Base-by-base conservation (phyloP, 1,140 invertebrate species). In the Latrodectus geometricus region DNA sequence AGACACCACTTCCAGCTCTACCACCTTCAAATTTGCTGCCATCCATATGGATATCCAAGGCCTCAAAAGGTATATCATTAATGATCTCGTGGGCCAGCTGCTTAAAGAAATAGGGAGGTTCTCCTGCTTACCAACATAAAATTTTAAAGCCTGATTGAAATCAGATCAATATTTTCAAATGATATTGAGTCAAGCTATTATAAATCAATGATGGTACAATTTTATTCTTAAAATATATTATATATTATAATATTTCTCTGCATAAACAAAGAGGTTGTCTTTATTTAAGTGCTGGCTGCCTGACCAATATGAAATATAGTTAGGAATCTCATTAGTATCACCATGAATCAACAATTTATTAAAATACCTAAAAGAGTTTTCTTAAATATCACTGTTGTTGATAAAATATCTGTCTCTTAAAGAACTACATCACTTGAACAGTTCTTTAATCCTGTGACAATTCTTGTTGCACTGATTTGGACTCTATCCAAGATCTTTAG, bases 1-100 rank as follows among this genome's bases (percentile, higher is more conserved):
- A 70, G 14, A 70, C 20, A 21, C 20, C 68, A 70, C 68, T 70
- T 14, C 68, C 68, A 21, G 68, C 68, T 70, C 68, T 70, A 56
- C 54, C 54, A 14, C 54, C 54, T 56, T 56, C 54, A 56, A 56
- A 56, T 56, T 56, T 56, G 8, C 54, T 56, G 14, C 54, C 54
- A 56, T 56, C 14, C 54, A 14, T 56, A 14, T 56, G 14, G 54
- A n/a, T n/a, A n/a, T n/a, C 54, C 54, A 56, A 56, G 54, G 54
- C 14, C 54, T 56, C 54, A 56, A 56, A 56, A 56, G 14, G 54
- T 8, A 56, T 56, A 56, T n/a, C n/a, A n/a, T 56, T 56, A 56
- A 56, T 56, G 54, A 56, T 14, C 54, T 56, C 54, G 8, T 9
- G 54, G 54, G 54, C 14, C 54, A 56, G 14, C 54, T 56, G 54